These are phyloP conservation scores for Piezodorus guildinii DNA, from an alignment of 1,140 invertebrate genomes.

Conservation along the genomic window DNA sequence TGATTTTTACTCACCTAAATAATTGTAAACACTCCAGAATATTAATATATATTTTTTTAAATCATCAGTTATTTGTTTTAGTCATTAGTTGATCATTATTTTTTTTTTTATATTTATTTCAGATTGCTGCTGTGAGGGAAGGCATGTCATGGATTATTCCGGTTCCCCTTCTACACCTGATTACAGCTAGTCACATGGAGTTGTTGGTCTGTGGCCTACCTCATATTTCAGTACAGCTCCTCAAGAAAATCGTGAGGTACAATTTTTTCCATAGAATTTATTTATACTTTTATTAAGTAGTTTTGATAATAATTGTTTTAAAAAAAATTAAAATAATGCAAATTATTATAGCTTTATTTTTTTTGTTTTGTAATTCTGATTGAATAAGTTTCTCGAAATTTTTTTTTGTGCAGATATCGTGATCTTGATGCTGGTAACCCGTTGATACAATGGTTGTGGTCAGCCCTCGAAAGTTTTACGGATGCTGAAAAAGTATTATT, in stretches of 20 bases:
- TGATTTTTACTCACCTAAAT: too few species aligned
- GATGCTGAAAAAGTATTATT: slow-evolving; percentile 54
- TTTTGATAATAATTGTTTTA: too few species aligned
- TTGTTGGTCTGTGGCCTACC: slow-evolving; percentile 54
- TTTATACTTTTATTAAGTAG: too few species aligned
- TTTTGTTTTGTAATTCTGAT: background rate
- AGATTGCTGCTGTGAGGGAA: slow-evolving; percentile 47
- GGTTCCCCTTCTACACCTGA: slow-evolving; percentile 47
- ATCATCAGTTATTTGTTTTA: too few species aligned
- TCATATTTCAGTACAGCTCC: slow-evolving; percentile 46
- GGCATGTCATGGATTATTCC: slow-evolving; percentile 56
- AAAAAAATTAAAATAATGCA: too few species aligned
- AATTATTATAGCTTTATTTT: too few species aligned
- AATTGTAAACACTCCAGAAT: too few species aligned
- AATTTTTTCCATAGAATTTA: slow-evolving; percentile 7
- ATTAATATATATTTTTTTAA: too few species aligned
- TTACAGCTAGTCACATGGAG: slow-evolving; percentile 48
- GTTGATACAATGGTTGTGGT: slow-evolving; percentile 53
- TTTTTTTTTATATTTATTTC: slow-evolving; percentile 5
- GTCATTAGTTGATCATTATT: background rate
- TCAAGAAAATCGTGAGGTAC: slow-evolving; percentile 53
- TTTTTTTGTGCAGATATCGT: slow-evolving; percentile 39
- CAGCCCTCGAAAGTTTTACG: slow-evolving; percentile 48
- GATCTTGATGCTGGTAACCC: slow-evolving; percentile 50
- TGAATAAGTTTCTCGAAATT: background rate